These are phyloP conservation scores for Lithophane semibrunnea DNA, from an alignment of 2,888 invertebrate genomes.

Conservation along the genomic window DNA sequence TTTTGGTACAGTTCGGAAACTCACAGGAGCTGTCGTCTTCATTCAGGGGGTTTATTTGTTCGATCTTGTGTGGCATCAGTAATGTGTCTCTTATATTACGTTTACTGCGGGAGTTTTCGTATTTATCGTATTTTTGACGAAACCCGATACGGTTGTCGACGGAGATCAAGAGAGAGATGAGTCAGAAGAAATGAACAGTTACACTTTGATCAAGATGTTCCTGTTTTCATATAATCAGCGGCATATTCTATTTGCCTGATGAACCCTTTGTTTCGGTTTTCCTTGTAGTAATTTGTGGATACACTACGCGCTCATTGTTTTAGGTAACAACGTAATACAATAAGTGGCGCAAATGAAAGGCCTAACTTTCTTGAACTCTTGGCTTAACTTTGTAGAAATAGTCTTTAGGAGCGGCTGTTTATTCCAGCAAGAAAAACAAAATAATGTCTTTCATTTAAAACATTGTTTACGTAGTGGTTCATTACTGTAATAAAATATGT, in stretches of 20 bases:
- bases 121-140: conserved; percentile 62
- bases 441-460: conserved; percentile 20
- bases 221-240: conserved; percentile 75
- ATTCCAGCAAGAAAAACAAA: conserved; percentile 22
- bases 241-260: conserved; percentile 55
- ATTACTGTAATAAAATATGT: conserved; percentile 58
- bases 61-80: conserved; percentile 71
- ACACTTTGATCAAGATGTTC: conserved; percentile 74
- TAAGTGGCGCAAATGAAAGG: conserved; percentile 47
- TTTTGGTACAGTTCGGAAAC: conserved; percentile 77
- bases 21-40: conserved; percentile 70
- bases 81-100: conserved; percentile 71
- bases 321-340: conserved; percentile 47
- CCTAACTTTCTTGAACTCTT: conserved; percentile 46
- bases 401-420: conserved; percentile 18
- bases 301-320: conserved; percentile 49
- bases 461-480: conserved; percentile 28
- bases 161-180: conserved; percentile 75
- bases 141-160: conserved; percentile 58
- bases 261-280: conserved; percentile 42
- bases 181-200: conserved; percentile 75
- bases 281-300: conserved; percentile 51
- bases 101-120: conserved; percentile 46
- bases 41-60: conserved; percentile 72
- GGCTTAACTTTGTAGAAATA: conserved; percentile 33